Base-by-base conservation (phyloP, 2,113 vertebrate genomes). In the Centropus unirufus region DNA sequence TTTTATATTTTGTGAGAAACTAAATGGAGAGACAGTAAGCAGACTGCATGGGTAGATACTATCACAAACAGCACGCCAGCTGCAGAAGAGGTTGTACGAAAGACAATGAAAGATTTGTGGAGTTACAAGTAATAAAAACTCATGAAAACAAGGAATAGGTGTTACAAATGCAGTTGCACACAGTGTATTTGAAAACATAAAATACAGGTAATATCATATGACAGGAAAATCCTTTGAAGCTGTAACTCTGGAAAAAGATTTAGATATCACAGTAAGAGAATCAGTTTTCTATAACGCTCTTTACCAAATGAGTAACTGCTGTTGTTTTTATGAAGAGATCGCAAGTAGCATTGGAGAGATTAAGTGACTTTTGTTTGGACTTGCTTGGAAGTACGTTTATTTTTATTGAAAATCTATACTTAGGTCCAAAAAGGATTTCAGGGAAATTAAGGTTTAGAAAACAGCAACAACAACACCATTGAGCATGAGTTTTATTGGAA, bases 51-150 rank as follows among this genome's bases (percentile, higher is more conserved):
- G 77, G 49, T 24, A 76, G 59, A 47, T 0, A 0, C 6, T 27
- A 23, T 59, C 36, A 55, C 20, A 70, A 73, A 80, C 42, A 46
- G 0, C 52, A 61, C 0, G 0, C 16, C 0, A 0, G 9, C 3
- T 84, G 32, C 66, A 59, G 42, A 61, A 84, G 34, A 23, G 66
- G 14, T n/a, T 66, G 27, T 62, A 75, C 62, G 58, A 59, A 82
- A 84, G n/a, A 58, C 12, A 82, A 62, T 8, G 15, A 62, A 79
- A 84, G 46, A 75, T 9, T 51, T 85, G 51, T 55, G 75, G 55
- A 95, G 73, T 51, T 74, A 39, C 72, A 87, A 36, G 34, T 44
- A 68, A 79, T 63, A 85, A 83, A 11, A 59, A 63, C 32, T 74
- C 84, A 80, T 42, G 66, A 70, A 90, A 84, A 88, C 51, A 85